Evolutionary conservation across 2,888 invertebrate species (phyloP).

Genomic region (Hirtodrosophila confusa): DNA sequence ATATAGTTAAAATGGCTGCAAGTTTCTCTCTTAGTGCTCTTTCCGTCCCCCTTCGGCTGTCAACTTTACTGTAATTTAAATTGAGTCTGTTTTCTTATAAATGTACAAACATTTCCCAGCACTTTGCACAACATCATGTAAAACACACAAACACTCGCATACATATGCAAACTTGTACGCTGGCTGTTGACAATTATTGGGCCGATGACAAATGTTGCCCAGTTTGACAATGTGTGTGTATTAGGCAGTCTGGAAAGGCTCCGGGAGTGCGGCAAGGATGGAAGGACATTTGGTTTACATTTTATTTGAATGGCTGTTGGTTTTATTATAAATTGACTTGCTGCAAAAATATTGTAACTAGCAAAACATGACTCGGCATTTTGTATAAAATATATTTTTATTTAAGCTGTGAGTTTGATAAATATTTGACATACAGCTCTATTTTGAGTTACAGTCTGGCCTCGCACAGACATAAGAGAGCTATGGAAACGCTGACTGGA

Average conservation of each 20-base stretch:
- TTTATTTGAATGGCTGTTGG: slow-evolving; percentile 12
- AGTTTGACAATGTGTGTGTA: slow-evolving; percentile 15
- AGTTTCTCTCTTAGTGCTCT: slow-evolving; percentile 12
- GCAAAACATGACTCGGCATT: slow-evolving; percentile 3
- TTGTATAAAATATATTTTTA: neutral
- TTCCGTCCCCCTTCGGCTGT: slow-evolving; percentile 29
- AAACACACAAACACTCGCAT: slow-evolving; percentile 5
- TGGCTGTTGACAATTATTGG: slow-evolving; percentile 64
- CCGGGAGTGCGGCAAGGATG: neutral
- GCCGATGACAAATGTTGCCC: slow-evolving; percentile 58
- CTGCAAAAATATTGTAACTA: slow-evolving; percentile 12
- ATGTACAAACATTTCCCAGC: slow-evolving; percentile 65
- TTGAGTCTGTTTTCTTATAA: slow-evolving; percentile 71
- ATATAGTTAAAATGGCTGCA: slow-evolving; percentile 64
- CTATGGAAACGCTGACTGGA: no score
- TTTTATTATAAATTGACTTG: slow-evolving; percentile 26
- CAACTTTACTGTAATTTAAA: slow-evolving; percentile 68
- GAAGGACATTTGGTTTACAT: slow-evolving; percentile 9
- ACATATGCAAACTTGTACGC: slow-evolving; percentile 22
- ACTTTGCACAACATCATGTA: slow-evolving; percentile 59
- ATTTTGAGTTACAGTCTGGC: neutral
- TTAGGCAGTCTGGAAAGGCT: neutral
- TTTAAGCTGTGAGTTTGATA: slow-evolving; percentile 4
- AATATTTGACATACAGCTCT: neutral
- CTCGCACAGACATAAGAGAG: neutral